Base-by-base conservation (phyloP, 2,888 invertebrate species). In the Idaea straminata region DNA sequence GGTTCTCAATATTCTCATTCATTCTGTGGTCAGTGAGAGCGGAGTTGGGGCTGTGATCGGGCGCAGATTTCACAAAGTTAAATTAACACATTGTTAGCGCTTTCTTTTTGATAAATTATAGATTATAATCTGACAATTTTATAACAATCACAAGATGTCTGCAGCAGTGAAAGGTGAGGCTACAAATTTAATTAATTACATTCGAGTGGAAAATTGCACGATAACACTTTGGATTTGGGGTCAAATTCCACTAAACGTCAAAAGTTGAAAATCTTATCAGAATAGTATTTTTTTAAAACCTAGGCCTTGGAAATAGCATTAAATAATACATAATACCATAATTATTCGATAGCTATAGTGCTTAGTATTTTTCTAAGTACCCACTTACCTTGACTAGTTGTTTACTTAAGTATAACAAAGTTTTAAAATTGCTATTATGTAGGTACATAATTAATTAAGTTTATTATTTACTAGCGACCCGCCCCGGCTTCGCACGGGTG, bases 131-230 rank as follows among this genome's bases (percentile, higher is more conserved):
- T 25, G 25, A 25, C 25, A 25, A 25, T 13, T 5, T 13, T 59
- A 34, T 34, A 59, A 16, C 16, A 10, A 59, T 16, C 13, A 6
- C 69, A 83, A 74, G 66, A 92, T 93, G 93, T 87, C 92, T 64
- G 86, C 80, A 63, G 84, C 92, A 71, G 86, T 86, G 64, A 93
- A 93, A 86, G 92, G 93, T 90, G 75, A 72, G 79, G 74, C 62
- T 16, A 61, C 35, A 0, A 47, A 13, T 47, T 1, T 7, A 13
- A 6, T 47, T 47, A 47, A 13, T 47, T 47, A 47, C 5, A 47
- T 47, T 47, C 4, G 47, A 47, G 47, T 6, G 10, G 47, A 62
- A 58, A 64, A 59, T 59, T 57, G 7, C n/a, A 13, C 47, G 47
- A 47, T 47, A 47, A 47, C 47, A 47, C 47, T 47, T 47, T 47